These are phyloP conservation scores for Mionectes olivaceus DNA, from an alignment of 2,797 vertebrate species.

Conservation along the genomic window DNA sequence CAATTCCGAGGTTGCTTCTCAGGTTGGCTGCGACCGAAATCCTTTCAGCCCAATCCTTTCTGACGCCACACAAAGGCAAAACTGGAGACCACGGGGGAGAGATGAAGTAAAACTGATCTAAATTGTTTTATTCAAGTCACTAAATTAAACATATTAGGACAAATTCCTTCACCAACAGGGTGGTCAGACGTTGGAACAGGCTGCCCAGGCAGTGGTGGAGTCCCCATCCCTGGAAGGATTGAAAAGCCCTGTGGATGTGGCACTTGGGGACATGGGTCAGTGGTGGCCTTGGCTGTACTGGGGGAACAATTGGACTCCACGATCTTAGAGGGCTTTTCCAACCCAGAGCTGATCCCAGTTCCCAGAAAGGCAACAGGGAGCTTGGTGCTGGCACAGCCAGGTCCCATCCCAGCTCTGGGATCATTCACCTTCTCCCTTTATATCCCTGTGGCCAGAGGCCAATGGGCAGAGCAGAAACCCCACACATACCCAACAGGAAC, in stretches of 20 bases:
- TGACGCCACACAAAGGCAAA: neutral
- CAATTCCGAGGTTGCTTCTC: rapidly evolving
- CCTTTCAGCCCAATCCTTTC: neutral
- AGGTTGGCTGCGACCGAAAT: neutral
- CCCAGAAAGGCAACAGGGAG: neutral
- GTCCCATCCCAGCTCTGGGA: neutral
- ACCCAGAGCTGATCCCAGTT: neutral
- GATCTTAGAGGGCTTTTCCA: neutral
- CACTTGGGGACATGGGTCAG: neutral
- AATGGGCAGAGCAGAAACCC: neutral
- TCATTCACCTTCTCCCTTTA: neutral
- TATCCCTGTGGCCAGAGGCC: neutral
- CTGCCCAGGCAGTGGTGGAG: neutral
- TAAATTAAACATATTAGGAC: neutral
- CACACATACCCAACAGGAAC: rapidly evolving
- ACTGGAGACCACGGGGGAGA: neutral
- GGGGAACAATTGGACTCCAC: rapidly evolving
- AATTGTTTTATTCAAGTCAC: neutral
- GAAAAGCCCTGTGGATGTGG: neutral
- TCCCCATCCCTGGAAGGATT: neutral
- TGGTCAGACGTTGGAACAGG: neutral
- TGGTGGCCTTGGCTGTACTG: neutral
- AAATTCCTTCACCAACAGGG: neutral
- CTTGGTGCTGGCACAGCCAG: rapidly evolving
- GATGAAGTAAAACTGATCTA: neutral